Conservation (phyloP, 2,113 vertebrate species). For the Tachycineta bicolor region DNA sequence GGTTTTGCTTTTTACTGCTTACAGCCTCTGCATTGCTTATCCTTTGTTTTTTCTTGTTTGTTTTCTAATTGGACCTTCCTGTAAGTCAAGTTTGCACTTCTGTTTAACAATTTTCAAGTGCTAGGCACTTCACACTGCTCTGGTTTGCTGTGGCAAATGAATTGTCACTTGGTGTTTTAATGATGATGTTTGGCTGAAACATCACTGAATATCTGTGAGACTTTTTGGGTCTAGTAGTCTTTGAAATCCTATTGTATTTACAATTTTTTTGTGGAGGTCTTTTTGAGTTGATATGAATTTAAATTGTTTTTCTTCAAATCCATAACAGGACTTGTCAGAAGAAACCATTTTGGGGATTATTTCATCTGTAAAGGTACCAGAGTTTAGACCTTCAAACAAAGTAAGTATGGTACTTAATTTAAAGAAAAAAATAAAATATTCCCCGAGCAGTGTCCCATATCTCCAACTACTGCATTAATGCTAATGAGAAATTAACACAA, state of each 20-base stretch:
- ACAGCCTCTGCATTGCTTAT: neutral
- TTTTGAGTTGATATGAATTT: neutral
- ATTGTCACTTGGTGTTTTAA: neutral
- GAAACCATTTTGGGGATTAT: constrained; percentile 81
- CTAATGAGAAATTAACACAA: neutral
- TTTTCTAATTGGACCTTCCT: neutral
- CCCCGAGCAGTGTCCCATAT: neutral
- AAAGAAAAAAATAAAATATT: neutral
- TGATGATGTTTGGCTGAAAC: neutral
- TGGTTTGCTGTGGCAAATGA: neutral
- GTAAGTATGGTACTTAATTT: constrained; percentile 65
- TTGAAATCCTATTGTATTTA: neutral
- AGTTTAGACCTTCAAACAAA: constrained; percentile 93
- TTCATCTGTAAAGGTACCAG: constrained; percentile 83
- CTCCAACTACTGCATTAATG: neutral
- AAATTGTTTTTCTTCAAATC: constrained; percentile 30
- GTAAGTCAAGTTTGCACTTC: neutral
- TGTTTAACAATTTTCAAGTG: neutral
- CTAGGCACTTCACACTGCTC: neutral
- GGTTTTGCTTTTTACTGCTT: neutral
- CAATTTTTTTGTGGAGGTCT: neutral
- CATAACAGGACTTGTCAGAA: constrained; percentile 82
- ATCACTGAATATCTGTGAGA: neutral
- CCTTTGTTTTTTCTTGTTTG: neutral
- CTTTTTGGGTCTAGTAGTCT: neutral